Evolutionary conservation across 53 echinoderm and acorn worm species (phyloP), one percentile per base, ranked within the genome.

Genomic region (Antedon mediterranea): DNA sequence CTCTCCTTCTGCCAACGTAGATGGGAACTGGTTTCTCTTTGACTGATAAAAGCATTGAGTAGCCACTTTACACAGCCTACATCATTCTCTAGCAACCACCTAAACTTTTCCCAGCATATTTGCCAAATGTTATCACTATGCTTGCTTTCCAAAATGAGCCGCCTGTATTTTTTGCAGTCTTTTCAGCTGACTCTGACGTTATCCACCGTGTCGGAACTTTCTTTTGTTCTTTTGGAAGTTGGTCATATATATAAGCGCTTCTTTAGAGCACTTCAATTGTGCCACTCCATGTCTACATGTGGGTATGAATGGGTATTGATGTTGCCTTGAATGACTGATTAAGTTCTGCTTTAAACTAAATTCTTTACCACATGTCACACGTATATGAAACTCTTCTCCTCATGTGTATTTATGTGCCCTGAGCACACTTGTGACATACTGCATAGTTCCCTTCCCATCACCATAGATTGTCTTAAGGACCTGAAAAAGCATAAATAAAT

Each of bases 391-490:
- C n/a, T n/a, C n/a, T n/a, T n/a, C n/a, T n/a, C n/a, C n/a, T n/a
- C n/a, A n/a, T n/a, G n/a, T n/a, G n/a, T n/a, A n/a, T n/a, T n/a
- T n/a, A n/a, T n/a, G n/a, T n/a, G n/a, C n/a, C n/a, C 89, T 89
- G 0, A 89, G 77, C 0, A 89, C 78, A 33, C 85, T 89, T 30
- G 89, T 89, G 0, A 85, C 43, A 32, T 79, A 89, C 20, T 89
- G 89, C 89, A 89, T 89, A 0, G 85, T 89, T 8, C 85, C 89
- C 44, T 31, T 3, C 0, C 85, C 89, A 34, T 85, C 85, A 29
- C 85, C 85, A 3, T 85, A 70, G 13, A 88, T 80, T 75, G 84
- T 88, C 82, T 88, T 88, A n/a, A 88, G 89, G 32, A 88, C 57
- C 85, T 88, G n/a, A n/a, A n/a, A n/a, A n/a, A n/a, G n/a, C n/a